phyloP scores from a whole-genome alignment of 2,797 vertebrate genomes.

The Apogon hyalosoma region DNA sequence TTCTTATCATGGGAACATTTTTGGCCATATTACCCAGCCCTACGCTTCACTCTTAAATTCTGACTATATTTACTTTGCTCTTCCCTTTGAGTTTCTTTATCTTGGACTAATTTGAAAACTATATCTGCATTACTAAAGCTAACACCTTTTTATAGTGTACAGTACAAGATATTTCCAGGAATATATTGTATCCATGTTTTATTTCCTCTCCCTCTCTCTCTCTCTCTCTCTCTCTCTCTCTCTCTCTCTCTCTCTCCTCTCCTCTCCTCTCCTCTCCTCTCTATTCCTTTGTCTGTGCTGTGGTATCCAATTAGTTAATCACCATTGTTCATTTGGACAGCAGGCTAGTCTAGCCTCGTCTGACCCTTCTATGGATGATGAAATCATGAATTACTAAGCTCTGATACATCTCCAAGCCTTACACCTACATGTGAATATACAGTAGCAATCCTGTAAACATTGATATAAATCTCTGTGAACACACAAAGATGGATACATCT shows the following conservation, averaged over 20 bases:
- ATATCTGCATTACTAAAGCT: constrained; percentile 1
- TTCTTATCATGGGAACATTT: too few relatives aligned
- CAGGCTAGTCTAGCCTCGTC: constrained; percentile 30
- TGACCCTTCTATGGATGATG: constrained; percentile 47
- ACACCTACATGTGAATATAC: constrained; percentile 13
- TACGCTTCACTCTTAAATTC: neutral
- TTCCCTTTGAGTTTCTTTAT: constrained; percentile 16
- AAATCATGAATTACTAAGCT: constrained; percentile 48
- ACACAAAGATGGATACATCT: constrained; percentile 32
- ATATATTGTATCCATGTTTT: neutral
- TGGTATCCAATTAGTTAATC: constrained; percentile 65
- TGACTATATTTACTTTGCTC: constrained; percentile 1
- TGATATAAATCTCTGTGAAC: constrained; percentile 1
- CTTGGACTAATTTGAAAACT: neutral
- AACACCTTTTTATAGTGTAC: neutral
- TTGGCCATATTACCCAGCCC: neutral
- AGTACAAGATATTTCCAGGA: too few relatives aligned
- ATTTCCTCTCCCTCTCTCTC: too few relatives aligned
- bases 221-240: too few relatives aligned
- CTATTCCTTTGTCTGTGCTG: constrained; percentile 60
- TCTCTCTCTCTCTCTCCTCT: too few relatives aligned
- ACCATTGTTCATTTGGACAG: constrained; percentile 53
- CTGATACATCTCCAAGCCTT: constrained; percentile 8
- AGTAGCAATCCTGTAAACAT: constrained; percentile 9
- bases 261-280: constrained; percentile 20